Evolutionary conservation across 2,797 vertebrate species (phyloP), one percentile per base, ranked within the genome.

Genomic region (Iguana delicatissima): DNA sequence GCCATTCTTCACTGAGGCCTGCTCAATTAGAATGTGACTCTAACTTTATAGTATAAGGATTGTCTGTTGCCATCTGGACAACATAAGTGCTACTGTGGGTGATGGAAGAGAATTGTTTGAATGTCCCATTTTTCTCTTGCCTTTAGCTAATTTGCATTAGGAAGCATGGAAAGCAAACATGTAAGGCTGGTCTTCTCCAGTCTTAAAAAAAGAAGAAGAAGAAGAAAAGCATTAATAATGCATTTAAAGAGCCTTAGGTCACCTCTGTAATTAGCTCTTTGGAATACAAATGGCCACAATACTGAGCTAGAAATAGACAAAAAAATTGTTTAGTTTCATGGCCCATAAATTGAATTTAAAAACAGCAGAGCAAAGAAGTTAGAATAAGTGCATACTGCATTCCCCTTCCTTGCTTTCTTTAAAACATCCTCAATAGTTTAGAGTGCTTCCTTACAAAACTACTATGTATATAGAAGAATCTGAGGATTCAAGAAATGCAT

Each of bases 261-360:
- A 1, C 35, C 2, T 79, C 72, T 9, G 7, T 38, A 26, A 84
- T 84, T 79, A 76, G 42, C 83, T 74, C 57, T 88, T 57, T 80
- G n/a, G 84, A 88, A 89, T 85, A 81, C 26, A 90, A 42, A 7
- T 83, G 57, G 62, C 2, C 84, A 73, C 74, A 94, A 88, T 83
- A 89, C 26, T 94, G 32, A 0, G 0, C 85, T 50, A 88, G 88
- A 92, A 90, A 6, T 0, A 67, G 52, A 18, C 84, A 81, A 88
- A 69, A 73, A 35, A 46, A 79, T 84, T 86, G 62, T 72, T 80
- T 80, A 46, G 46, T 6, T 87, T 2, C 22, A 74, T 64, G 29
- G 74, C 81, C 77, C 84, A 1, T 80, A 10, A 50, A 50, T 80
- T 81, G 89, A 67, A 42, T 84, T 38, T 42, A 24, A 1, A 64